These are phyloP conservation scores for Molorchus minor DNA, from an alignment of 2,888 invertebrate species.

Conservation along the genomic window DNA sequence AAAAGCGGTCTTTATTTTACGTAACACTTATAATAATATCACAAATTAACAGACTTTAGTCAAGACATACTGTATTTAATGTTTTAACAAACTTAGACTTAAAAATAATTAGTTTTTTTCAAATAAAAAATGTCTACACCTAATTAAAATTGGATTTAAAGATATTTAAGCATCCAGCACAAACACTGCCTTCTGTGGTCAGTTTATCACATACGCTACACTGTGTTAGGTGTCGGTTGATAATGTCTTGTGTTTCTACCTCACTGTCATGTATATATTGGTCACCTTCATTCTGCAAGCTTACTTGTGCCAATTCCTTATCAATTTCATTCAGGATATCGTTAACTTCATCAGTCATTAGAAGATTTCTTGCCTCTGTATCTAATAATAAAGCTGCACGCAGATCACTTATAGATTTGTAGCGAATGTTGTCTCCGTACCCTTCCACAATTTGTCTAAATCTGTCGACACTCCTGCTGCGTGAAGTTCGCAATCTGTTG, in stretches of 20 bases:
- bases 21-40: too few species aligned
- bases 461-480: conserved; percentile 45
- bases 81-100: too few species aligned
- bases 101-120: not conserved
- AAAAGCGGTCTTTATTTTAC: too few species aligned
- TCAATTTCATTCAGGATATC: conserved; percentile 48
- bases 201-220: conserved; percentile 47
- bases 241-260: conserved; percentile 43
- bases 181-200: conserved; percentile 39
- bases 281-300: conserved; percentile 40
- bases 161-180: conserved; percentile 22
- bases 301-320: conserved; percentile 41
- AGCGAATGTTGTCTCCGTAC: conserved; percentile 34
- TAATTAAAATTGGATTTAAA: not conserved
- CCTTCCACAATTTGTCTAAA: conserved; percentile 42
- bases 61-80: too few species aligned
- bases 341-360: conserved; percentile 46
- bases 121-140: too few species aligned
- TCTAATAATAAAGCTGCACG: conserved; percentile 38
- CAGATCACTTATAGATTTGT: conserved; percentile 37
- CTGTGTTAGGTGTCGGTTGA: conserved; percentile 38
- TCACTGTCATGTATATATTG: conserved; percentile 38
- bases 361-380: conserved; percentile 39
- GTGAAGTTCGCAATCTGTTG: conserved; percentile 36
- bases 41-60: too few species aligned